These are phyloP conservation scores for Vultur gryphus DNA, from an alignment of 2,797 vertebrate species.

Conservation along the genomic window DNA sequence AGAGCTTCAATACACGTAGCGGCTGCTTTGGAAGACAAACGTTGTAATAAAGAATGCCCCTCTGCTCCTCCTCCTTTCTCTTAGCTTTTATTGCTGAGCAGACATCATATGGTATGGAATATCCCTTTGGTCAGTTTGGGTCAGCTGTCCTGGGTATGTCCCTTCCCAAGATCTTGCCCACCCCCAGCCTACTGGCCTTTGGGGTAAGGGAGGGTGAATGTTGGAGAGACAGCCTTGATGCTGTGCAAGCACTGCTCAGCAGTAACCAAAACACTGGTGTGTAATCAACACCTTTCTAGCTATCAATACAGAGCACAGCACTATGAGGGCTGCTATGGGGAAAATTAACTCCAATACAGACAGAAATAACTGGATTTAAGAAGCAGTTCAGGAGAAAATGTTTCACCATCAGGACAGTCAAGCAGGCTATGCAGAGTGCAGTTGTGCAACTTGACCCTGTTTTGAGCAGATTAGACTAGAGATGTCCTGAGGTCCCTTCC, in stretches of 20 bases:
- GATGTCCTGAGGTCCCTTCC: background rate
- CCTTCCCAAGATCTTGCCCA: background rate
- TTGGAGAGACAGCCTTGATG: background rate
- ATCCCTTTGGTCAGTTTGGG: background rate
- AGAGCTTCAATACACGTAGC: background rate
- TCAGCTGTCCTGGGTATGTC: background rate
- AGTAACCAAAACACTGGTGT: background rate
- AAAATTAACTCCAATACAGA: background rate
- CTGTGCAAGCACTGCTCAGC: background rate
- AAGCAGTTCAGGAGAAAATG: background rate
- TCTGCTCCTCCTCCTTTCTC: background rate
- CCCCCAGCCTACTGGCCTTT: background rate
- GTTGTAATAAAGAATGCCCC: fast-evolving
- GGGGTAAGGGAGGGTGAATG: background rate
- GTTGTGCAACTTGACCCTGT: background rate
- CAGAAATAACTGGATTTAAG: background rate
- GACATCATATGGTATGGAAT: background rate
- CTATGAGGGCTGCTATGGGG: too few species aligned
- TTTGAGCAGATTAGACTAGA: background rate
- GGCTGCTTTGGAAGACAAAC: background rate
- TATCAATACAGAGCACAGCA: background rate
- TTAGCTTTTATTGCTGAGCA: background rate
- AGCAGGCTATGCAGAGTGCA: background rate
- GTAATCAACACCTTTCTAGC: background rate
- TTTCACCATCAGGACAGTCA: background rate